Conservation (phyloP, 2,888 invertebrate species). For the Acanthosepion lycidas region DNA sequence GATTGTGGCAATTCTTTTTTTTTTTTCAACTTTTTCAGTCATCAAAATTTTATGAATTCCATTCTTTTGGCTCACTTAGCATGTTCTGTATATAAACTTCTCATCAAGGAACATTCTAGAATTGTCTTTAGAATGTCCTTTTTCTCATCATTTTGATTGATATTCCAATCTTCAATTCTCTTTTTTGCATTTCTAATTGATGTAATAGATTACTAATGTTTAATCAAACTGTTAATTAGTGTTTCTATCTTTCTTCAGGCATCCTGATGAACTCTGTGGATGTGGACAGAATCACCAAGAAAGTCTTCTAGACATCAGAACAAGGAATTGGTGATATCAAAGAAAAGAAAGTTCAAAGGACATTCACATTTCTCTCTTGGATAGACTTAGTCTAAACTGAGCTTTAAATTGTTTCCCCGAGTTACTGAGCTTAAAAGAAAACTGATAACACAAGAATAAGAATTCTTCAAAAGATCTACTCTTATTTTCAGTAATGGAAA, state of each 20-base stretch:
- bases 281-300: background rate
- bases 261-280: background rate
- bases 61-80: background rate
- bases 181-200: background rate
- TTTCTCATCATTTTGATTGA: background rate
- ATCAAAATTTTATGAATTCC: background rate
- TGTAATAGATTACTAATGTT: background rate
- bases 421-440: background rate
- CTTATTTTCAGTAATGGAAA: background rate
- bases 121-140: background rate
- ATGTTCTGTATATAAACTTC: background rate
- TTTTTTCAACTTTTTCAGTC: background rate
- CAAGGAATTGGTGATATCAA: conserved; percentile 33
- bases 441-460: background rate
- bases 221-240: background rate
- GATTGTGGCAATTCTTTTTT: background rate
- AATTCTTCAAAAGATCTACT: background rate
- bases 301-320: background rate
- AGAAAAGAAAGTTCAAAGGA: background rate
- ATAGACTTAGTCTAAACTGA: background rate
- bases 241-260: background rate
- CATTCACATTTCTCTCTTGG: background rate
- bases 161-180: background rate
- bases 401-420: background rate
- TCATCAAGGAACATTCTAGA: background rate